phyloP scores from a whole-genome alignment of 2,888 invertebrate genomes.

The Ceramica pisi region DNA sequence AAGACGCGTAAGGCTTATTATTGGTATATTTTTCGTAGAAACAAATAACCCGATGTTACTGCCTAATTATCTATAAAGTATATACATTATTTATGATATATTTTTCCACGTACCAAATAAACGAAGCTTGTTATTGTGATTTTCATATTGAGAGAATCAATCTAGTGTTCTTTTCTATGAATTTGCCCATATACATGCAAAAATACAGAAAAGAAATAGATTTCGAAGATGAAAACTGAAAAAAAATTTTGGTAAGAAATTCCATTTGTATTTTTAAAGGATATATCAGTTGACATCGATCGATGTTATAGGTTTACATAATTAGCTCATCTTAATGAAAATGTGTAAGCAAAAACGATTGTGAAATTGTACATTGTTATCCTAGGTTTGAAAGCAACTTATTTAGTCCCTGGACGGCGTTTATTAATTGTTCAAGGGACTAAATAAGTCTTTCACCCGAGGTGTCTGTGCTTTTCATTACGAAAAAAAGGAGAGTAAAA shows the following conservation, averaged over 20 bases:
- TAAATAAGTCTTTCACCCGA: too few species aligned
- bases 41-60: background rate
- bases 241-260: background rate
- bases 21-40: slow-evolving; percentile 8
- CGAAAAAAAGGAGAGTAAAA: too few species aligned
- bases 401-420: too few species aligned
- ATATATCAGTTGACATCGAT: background rate
- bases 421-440: too few species aligned
- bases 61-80: background rate
- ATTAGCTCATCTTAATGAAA: too few species aligned
- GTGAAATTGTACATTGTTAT: too few species aligned
- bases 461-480: too few species aligned
- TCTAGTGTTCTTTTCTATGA: background rate
- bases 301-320: too few species aligned
- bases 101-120: background rate
- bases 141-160: background rate
- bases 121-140: background rate
- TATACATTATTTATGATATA: background rate
- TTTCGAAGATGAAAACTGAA: background rate
- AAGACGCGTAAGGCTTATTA: slow-evolving; percentile 16
- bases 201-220: background rate
- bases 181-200: too few species aligned
- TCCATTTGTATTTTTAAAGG: background rate
- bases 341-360: too few species aligned
- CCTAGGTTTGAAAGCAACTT: too few species aligned